A percentile compares a stretch with the other conserved stretches of the same genome.
Conservation (phyloP, 2,888 invertebrate genomes). For the Andrena trimmerana region DNA sequence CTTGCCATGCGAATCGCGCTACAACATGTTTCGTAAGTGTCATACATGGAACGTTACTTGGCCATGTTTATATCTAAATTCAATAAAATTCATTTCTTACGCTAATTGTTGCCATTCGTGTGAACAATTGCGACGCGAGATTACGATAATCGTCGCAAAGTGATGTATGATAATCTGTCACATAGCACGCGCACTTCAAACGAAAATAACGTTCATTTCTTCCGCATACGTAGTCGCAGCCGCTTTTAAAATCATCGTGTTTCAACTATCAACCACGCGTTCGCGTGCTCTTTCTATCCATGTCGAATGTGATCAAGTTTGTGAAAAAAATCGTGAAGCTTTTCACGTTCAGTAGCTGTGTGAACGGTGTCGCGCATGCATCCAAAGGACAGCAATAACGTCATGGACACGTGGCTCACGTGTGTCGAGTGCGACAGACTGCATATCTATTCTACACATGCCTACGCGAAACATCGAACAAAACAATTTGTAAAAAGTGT, state of each 20-base stretch:
- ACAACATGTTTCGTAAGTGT: background rate
- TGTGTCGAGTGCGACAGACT: slow-evolving; percentile 22
- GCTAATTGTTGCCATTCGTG: slow-evolving; percentile 10
- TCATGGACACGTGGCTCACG: slow-evolving; percentile 61
- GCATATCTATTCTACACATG: background rate
- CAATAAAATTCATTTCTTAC: background rate
- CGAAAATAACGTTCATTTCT: background rate
- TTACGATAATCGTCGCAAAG: background rate
- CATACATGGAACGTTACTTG: background rate
- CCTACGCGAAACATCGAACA: background rate
- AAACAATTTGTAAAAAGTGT: background rate
- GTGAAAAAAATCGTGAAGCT: background rate
- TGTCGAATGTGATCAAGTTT: background rate
- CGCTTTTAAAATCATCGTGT: background rate
- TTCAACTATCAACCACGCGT: too few relatives aligned
- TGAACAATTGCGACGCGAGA: background rate
- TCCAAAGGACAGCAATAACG: slow-evolving; percentile 29
- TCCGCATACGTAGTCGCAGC: background rate
- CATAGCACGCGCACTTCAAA: slow-evolving; percentile 9
- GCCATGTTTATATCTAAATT: background rate
- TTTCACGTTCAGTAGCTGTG: background rate
- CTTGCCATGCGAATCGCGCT: background rate
- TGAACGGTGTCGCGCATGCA: slow-evolving; percentile 32
- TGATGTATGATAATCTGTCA: slow-evolving; percentile 33
- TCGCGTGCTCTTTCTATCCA: background rate